phyloP scores from a whole-genome alignment of 1,140 invertebrate species.

The Chionoecetes opilio region DNA sequence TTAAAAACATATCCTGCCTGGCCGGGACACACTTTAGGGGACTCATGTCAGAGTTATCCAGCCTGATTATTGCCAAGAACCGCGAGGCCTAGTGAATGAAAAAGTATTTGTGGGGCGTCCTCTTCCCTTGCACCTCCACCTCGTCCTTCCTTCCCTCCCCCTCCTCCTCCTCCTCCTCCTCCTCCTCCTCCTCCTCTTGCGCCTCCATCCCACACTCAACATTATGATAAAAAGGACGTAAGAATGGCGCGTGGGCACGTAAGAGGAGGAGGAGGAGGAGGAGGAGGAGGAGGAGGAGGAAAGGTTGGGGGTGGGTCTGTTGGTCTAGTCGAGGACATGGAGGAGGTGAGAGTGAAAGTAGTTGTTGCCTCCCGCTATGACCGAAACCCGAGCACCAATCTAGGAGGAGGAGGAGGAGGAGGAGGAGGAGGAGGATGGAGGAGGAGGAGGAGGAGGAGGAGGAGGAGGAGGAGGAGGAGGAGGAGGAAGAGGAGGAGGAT shows the following conservation, averaged over 20 bases:
- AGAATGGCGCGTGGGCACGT: not conserved
- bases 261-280: conserved; percentile 32
- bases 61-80: not conserved
- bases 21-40: not conserved
- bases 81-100: not conserved
- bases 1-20: too few species aligned
- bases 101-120: not conserved
- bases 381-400: conserved; percentile 25
- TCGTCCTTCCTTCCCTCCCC: too few species aligned
- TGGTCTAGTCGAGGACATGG: not conserved
- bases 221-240: not conserved
- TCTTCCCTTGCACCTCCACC: conserved; percentile 1
- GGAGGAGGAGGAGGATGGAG: not conserved
- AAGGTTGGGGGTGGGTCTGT: not conserved
- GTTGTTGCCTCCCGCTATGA: not conserved
- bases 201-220: not conserved
- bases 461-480: too few species aligned
- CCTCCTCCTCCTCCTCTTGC: not conserved
- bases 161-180: not conserved
- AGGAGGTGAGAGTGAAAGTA: not conserved
- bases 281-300: not conserved
- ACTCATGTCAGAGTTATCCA: not conserved
- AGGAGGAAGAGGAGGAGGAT: too few species aligned
- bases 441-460: too few species aligned
- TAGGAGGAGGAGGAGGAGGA: not conserved